Base-by-base conservation (phyloP, 2,797 vertebrate species). In the Emydoidea blandingii region DNA sequence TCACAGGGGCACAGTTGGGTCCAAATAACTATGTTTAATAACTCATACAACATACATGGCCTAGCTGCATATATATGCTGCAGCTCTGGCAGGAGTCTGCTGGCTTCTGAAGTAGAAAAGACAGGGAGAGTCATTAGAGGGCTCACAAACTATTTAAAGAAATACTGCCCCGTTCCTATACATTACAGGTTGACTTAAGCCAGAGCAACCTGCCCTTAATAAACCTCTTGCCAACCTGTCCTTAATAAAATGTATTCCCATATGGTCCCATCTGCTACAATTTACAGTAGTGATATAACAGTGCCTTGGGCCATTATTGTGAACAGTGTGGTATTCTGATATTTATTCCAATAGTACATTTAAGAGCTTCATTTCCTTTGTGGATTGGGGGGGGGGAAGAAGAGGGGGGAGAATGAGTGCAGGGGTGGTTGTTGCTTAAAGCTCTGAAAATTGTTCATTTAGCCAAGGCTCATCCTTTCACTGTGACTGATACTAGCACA, bases 391-490 rank as follows among this genome's bases (percentile, higher is more conserved):
- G 29, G 74, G 68, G 21, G 54, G 23, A 53, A 34, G 59, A 11
- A 37, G 16, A n/a, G 50, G 65, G 82, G 80, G 74, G 49, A 72
- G 16, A 62, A 29, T 65, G 68, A 12, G 1, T 0, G 29, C 68
- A 49, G 9, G 2, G 31, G 68, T 52, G 11, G 12, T 44, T 14
- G 27, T 49, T 14, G 21, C 5, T 44, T 10, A 37, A 49, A 0
- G 0, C 57, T 59, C 76, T 41, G 72, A 78, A 52, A 80, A 80
- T 5, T 9, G 25, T 44, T 15, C 34, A 6, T 23, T 80, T 23
- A 7, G 57, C n/a, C 0, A 0, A 18, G 65, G 27, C 15, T 49
- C 74, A 78, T 29, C 44, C 74, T 78, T 78, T 49, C 74, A 3
- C 27, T 49, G 68, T 78, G 25, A 49, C 12, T 16, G 72, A 76